Conservation (phyloP, 1,140 invertebrate genomes). For the Brachionus manjavacas region DNA sequence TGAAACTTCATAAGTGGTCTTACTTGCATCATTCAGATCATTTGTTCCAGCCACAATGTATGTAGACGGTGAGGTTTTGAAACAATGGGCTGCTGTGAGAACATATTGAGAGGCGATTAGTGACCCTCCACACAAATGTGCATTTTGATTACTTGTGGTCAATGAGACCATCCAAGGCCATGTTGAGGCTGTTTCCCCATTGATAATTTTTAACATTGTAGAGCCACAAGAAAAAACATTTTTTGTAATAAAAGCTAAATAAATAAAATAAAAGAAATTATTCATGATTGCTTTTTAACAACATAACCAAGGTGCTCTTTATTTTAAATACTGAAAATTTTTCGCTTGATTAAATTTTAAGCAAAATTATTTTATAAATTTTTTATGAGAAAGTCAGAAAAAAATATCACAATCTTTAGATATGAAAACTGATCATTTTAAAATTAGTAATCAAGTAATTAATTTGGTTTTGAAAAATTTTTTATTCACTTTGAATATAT, state of each 20-base stretch:
- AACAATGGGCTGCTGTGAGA: neutral
- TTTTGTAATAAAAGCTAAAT: neutral
- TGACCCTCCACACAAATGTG: neutral
- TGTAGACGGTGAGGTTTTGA: neutral
- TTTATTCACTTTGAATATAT: no score
- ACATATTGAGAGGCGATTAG: neutral
- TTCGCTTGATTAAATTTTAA: no score
- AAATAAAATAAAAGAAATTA: neutral
- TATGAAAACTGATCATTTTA: no score
- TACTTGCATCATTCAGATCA: neutral
- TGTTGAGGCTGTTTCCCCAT: neutral
- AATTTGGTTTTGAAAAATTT: no score
- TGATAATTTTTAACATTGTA: neutral
- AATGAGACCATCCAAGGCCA: neutral
- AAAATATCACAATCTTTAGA: no score
- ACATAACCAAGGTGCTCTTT: no score
- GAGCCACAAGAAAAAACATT: neutral
- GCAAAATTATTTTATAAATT: no score
- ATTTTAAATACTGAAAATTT: no score
- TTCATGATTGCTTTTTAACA: neutral
- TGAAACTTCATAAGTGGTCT: neutral
- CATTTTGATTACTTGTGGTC: neutral
- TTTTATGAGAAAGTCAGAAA: no score
- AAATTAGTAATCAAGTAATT: no score
- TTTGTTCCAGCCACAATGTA: neutral